Base-by-base conservation (phyloP, 2,888 invertebrate genomes). In the Clanis bilineata region DNA sequence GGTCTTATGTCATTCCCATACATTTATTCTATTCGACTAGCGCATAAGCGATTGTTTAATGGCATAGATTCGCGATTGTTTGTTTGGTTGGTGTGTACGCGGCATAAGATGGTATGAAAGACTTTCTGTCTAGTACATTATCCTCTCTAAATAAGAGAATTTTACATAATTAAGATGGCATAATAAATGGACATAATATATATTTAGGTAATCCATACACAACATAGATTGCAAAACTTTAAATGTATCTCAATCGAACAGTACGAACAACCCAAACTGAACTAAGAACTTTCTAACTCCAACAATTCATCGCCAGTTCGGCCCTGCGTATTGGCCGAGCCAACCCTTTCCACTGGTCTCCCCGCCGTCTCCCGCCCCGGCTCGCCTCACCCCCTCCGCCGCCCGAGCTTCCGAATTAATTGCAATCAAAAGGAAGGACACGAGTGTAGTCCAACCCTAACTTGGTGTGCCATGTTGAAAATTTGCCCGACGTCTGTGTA, bases 381-480 rank as follows among this genome's bases (percentile, higher is more conserved):
- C 70, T 70, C 66, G 67, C 75, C 71, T 73, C 71, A 66, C 69
- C 69, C 67, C 68, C 67, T 64, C 59, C 71, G 78, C 74, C 73
- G 64, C 70, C 63, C 75, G 82, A 76, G 82, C 81, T 82, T 83
- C 85, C 86, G 90, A 91, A 92, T 92, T 92, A 92, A 92, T 92
- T 91, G 92, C 92, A 92, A 92, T 92, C 91, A 92, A 90, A 90
- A 91, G 92, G 90, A 90, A 92, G 91, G 92, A 92, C 91, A 88
- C 85, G 84, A 90, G 88, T 86, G 83, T 84, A 87, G 91, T 86
- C 92, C 90, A 88, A 84, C 90, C 91, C 90, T 86, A 86, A 88
- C 82, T 89, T 83, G 73, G 85, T 78, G 84, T 84, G 89, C 88
- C 88, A 88, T 89, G 90, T 88, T 89, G 88, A 82, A 87, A 88